A percentile compares a stretch with the other conserved stretches of the same genome.
phyloP scores from a whole-genome alignment of 2,797 vertebrate genomes.

The Chanos chanos region DNA sequence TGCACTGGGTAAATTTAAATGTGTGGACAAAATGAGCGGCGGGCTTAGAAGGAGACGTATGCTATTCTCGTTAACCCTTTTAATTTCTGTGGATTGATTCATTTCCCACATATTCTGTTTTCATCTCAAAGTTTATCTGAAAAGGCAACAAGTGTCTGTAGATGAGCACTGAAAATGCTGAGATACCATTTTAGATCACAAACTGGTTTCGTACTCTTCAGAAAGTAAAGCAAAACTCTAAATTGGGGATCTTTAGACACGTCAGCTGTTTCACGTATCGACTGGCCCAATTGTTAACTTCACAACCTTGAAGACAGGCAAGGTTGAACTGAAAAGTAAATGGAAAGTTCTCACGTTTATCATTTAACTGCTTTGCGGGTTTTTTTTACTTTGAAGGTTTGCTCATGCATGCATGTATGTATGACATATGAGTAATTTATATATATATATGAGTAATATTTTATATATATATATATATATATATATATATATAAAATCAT shows the following conservation, averaged over 20 bases:
- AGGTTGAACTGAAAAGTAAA: constrained; percentile 43
- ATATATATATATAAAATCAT: constrained; percentile 7
- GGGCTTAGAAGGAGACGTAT: no score
- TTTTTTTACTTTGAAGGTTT: neutral
- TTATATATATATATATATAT: neutral
- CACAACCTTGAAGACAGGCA: constrained; percentile 57
- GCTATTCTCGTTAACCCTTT: no score
- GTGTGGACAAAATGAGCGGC: no score
- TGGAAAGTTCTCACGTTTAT: neutral
- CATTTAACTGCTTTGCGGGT: no score
- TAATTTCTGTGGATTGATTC: neutral
- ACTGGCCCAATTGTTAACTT: constrained; percentile 47
- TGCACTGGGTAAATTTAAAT: no score
- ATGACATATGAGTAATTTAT: no score
- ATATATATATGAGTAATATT: neutral
- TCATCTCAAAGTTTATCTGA: neutral
- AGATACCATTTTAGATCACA: neutral
- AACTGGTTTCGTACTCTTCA: constrained; percentile 11
- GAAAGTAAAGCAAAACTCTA: constrained; percentile 31
- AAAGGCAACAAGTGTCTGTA: neutral
- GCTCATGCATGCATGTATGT: neutral
- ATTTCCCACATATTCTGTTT: neutral
- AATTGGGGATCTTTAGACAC: constrained; percentile 49
- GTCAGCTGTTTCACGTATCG: constrained; percentile 48
- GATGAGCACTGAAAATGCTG: constrained; percentile 1